Percentiles rank a stretch among this genome's conserved stretches.
Conservation (phyloP, 2,797 vertebrate genomes). For the Morus bassanus region DNA sequence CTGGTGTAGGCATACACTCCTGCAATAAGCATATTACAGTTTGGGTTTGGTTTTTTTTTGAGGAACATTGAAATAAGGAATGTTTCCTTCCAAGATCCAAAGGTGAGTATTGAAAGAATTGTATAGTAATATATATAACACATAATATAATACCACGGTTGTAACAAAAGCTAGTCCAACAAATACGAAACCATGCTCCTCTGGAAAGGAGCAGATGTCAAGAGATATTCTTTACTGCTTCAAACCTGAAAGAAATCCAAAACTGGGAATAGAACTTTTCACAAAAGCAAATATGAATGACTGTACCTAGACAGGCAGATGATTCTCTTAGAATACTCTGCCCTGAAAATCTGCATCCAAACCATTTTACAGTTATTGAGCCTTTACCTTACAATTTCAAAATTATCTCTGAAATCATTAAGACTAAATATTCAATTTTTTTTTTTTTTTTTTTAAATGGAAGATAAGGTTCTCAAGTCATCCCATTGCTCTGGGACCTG, state of each 20-base stretch:
- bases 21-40: not conserved
- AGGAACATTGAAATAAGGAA: not conserved
- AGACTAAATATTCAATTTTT: not conserved
- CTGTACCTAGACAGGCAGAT: not conserved
- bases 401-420: not conserved
- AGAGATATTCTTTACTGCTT: not conserved
- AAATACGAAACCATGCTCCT: not conserved
- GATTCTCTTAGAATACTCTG: not conserved
- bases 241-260: not conserved
- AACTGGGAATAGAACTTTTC: not conserved
- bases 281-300: not conserved
- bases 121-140: too few relatives aligned
- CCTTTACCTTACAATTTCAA: not conserved
- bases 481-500: not conserved
- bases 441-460: not conserved
- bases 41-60: not conserved
- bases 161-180: not conserved
- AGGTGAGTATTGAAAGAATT: not conserved
- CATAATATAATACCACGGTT: not conserved
- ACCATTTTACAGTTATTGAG: not conserved
- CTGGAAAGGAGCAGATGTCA: not conserved
- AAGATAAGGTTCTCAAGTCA: not conserved
- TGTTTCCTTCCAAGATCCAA: not conserved
- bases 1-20: not conserved
- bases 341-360: not conserved